A percentile compares a stretch with the other conserved stretches of the same genome.
Evolutionary conservation across 2,888 invertebrate species (phyloP).

Genomic region (Aleiodes alternator): DNA sequence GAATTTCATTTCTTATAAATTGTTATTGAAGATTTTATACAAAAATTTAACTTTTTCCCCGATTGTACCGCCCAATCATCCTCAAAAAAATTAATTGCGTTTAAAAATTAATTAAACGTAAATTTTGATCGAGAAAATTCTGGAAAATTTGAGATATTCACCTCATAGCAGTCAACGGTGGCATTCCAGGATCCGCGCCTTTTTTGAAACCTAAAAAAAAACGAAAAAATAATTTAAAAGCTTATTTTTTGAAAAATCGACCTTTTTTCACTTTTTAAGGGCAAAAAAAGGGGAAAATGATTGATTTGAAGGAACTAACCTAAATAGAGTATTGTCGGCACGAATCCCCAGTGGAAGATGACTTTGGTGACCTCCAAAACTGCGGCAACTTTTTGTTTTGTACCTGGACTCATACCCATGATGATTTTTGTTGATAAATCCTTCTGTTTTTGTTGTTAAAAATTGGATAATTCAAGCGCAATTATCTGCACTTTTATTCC

Average conservation of each 20-base stretch:
- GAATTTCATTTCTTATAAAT: too few species aligned
- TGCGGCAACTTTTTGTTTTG: conserved; percentile 80
- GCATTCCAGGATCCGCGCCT: conserved; percentile 84
- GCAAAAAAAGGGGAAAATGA: background rate
- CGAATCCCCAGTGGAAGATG: conserved; percentile 83
- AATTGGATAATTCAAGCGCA: too few species aligned
- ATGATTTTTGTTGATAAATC: conserved; percentile 54
- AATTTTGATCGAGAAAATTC: conserved; percentile 20
- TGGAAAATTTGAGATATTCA: conserved; percentile 66
- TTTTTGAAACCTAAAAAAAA: conserved; percentile 79
- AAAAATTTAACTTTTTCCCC: too few species aligned
- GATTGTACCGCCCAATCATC: too few species aligned
- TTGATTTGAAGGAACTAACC: conserved; percentile 75
- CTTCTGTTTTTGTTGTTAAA: background rate
- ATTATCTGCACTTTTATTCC: too few species aligned
- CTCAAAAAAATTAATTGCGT: conserved; percentile 49
- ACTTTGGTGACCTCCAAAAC: conserved; percentile 80
- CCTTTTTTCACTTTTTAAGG: background rate
- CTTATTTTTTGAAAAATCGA: conserved; percentile 7
- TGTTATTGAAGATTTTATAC: too few species aligned
- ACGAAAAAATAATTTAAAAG: conserved; percentile 25
- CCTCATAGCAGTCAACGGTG: conserved; percentile 79
- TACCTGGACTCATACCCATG: conserved; percentile 76
- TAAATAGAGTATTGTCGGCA: conserved; percentile 82
- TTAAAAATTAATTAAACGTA: conserved; percentile 26